phyloP scores from a whole-genome alignment of 2,888 invertebrate species.

The Luffia ferchaultella region DNA sequence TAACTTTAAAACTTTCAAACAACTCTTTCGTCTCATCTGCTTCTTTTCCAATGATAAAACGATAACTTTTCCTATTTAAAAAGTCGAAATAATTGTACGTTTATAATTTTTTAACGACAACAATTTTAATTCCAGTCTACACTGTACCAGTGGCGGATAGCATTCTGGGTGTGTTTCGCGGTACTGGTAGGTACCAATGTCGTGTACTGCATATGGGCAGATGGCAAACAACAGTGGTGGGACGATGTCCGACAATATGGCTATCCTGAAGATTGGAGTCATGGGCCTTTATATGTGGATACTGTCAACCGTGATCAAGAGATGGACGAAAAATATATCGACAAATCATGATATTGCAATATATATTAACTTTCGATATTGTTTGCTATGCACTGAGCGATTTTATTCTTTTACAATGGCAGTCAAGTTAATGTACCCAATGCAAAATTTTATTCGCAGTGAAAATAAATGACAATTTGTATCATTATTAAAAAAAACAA shows the following conservation, averaged over 20 bases:
- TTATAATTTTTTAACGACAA: conserved; percentile 10
- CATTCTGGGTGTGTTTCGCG: conserved; percentile 77
- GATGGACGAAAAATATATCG: not conserved
- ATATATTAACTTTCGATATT: no score
- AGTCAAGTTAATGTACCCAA: no score
- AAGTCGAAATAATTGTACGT: no score
- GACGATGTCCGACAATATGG: conserved; percentile 67
- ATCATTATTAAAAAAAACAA: no score
- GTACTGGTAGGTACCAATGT: conserved; percentile 71
- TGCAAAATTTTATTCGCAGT: no score
- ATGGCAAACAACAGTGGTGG: conserved; percentile 78
- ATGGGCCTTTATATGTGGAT: conserved; percentile 36
- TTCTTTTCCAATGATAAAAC: no score
- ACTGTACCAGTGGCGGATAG: conserved; percentile 71
- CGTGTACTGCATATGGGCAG: conserved; percentile 72
- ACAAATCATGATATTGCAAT: not conserved
- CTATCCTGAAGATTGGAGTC: conserved; percentile 49
- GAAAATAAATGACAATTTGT: no score
- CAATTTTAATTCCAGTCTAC: conserved; percentile 71
- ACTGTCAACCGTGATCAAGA: conserved; percentile 25
- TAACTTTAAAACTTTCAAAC: no score
- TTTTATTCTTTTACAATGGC: no score
- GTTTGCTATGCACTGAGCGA: no score
- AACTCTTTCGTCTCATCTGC: no score
- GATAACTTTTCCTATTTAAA: no score